Evolutionary conservation across 2,113 vertebrate genomes (phyloP), one percentile per base, ranked within the genome.

Genomic region (Calidris pygmaea): DNA sequence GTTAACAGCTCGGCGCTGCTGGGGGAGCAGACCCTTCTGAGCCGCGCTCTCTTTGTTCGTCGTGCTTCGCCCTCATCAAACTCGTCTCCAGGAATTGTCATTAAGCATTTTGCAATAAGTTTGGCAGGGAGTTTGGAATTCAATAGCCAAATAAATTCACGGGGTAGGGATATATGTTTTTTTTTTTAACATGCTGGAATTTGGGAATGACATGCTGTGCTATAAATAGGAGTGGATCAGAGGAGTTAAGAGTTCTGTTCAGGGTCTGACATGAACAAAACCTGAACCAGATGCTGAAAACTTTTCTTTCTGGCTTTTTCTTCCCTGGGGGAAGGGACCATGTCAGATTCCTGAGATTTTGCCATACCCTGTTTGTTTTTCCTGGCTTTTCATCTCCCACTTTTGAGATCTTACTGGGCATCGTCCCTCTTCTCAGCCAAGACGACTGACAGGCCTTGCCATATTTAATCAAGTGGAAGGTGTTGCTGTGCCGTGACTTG

Each of bases 201-300:
- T 92, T 82, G 89, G 90, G 84, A 89, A 93, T 95, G 93, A 95
- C 81, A 35, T 68, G 59, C 63, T 80, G 67, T 32, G 55, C 92
- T 97, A 96, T 96, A 96, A 97, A 96, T 94, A 97, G 96, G 76
- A 92, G 81, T 10, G 71, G 96, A 95, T 95, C 92, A 93, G 95
- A 93, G 77, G 48, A 87, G 53, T 53, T 80, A 53, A 77, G 88
- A 70, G 84, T 90, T 95, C 84, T 96, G 21, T 70, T 96, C 78
- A 89, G 84, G 77, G 74, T 96, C 87, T 96, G 89, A 77, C 91
- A 85, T 24, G 87, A 94, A 52, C 71, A 35, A 97, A 97, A 96
- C 90, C 89, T 91, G 94, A 96, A 97, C 93, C 95, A 97, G 96
- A 96, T 97, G 96, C 95, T 93, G 81, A 95, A 87, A 94, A 85